phyloP scores from a whole-genome alignment of 2,113 vertebrate genomes.

The Phylloscopus whistleri region DNA sequence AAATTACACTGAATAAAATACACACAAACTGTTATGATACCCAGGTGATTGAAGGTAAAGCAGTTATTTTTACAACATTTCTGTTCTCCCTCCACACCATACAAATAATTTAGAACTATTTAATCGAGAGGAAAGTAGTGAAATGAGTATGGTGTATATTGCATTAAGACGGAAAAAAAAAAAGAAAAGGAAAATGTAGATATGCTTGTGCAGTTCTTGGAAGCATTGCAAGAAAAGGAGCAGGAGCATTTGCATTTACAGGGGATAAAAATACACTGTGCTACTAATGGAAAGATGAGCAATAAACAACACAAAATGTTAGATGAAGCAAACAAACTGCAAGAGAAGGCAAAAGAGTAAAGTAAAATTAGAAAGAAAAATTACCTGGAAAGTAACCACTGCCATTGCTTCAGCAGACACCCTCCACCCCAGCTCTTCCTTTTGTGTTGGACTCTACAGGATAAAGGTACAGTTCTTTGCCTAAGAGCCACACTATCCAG shows the following conservation, averaged over 20 bases:
- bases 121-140: background rate
- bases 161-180: background rate
- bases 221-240: background rate
- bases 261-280: background rate
- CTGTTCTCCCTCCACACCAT: background rate
- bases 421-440: background rate
- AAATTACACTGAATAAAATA: background rate
- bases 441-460: background rate
- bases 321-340: background rate
- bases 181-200: background rate
- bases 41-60: background rate
- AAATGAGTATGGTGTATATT: background rate
- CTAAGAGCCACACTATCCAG: background rate
- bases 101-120: background rate
- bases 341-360: background rate
- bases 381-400: background rate
- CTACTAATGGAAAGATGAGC: background rate
- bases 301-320: background rate
- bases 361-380: background rate
- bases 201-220: background rate
- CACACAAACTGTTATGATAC: background rate
- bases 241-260: background rate
- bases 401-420: background rate
- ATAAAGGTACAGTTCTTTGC: background rate
- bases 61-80: background rate